These are phyloP conservation scores for Tribolium freemani DNA, from an alignment of 2,888 invertebrate species.

Conservation along the genomic window DNA sequence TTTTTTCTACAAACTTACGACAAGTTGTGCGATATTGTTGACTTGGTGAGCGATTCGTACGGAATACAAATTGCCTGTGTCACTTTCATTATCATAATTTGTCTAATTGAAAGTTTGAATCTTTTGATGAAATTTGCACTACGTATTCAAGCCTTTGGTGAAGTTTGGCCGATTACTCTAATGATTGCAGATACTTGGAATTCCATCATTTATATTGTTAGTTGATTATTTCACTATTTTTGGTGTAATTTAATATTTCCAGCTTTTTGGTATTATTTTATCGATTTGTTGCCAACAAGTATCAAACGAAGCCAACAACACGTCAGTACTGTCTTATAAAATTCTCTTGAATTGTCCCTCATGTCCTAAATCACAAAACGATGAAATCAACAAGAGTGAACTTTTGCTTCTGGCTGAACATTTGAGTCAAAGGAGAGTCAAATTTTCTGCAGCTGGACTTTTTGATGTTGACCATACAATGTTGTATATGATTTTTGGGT, in stretches of 20 bases:
- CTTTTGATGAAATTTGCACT: constrained; percentile 28
- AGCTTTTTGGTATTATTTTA: constrained; percentile 36
- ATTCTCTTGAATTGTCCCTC: constrained; percentile 31
- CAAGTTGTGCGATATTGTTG: constrained; percentile 31
- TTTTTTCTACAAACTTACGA: constrained; percentile 37
- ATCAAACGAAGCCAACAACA: constrained; percentile 24
- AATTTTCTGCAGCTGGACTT: constrained; percentile 33
- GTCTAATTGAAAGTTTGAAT: constrained; percentile 36
- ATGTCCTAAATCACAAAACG: not conserved
- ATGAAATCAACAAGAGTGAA: constrained; percentile 26
- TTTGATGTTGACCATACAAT: constrained; percentile 37
- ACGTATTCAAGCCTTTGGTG: not conserved
- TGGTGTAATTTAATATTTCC: not conserved
- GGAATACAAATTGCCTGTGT: constrained; percentile 31
- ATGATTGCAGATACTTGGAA: constrained; percentile 8
- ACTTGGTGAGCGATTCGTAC: constrained; percentile 23
- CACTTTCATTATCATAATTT: constrained; percentile 24
- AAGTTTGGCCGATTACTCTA: not conserved
- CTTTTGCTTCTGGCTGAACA: constrained; percentile 33
- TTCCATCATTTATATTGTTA: constrained; percentile 37
- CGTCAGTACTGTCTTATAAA: constrained; percentile 34
- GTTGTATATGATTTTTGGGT: constrained; percentile 37
- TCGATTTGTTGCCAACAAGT: constrained; percentile 32
- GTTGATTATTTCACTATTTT: not conserved
- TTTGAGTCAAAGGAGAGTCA: constrained; percentile 33